phyloP scores from a whole-genome alignment of 2,888 invertebrate genomes.

The Acleris laterana region DNA sequence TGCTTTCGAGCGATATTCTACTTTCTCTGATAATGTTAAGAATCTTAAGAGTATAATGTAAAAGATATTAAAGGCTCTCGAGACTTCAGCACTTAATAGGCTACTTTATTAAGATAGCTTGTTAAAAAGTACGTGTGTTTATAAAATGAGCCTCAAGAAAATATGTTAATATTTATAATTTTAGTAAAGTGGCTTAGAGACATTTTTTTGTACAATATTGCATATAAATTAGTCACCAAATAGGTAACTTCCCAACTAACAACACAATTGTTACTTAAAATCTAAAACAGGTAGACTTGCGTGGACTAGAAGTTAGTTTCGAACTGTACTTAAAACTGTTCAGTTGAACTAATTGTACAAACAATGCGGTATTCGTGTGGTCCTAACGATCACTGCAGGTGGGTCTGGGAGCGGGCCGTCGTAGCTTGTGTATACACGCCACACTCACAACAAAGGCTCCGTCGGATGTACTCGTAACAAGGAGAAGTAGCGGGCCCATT shows the following conservation, averaged over 20 bases:
- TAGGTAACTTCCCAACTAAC: constrained; percentile 43
- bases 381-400: constrained; percentile 66
- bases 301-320: constrained; percentile 55
- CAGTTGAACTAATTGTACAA: constrained; percentile 71
- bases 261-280: constrained; percentile 49
- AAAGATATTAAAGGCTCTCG: constrained; percentile 12
- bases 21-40: constrained; percentile 20
- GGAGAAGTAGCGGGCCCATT: constrained; percentile 72
- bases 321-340: constrained; percentile 67
- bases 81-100: constrained; percentile 18
- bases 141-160: not conserved
- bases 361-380: constrained; percentile 63
- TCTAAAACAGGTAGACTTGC: constrained; percentile 50
- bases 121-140: not conserved
- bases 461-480: constrained; percentile 73
- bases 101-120: constrained; percentile 14
- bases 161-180: not conserved
- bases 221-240: not conserved
- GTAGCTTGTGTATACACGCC: constrained; percentile 34
- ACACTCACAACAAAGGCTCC: constrained; percentile 66
- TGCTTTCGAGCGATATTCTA: constrained; percentile 7
- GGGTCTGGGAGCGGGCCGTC: constrained; percentile 39
- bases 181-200: too few species aligned
- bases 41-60: constrained; percentile 11
- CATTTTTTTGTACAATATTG: too few species aligned